Base-by-base conservation (phyloP, 2,888 invertebrate genomes). In the Rotaria socialis region DNA sequence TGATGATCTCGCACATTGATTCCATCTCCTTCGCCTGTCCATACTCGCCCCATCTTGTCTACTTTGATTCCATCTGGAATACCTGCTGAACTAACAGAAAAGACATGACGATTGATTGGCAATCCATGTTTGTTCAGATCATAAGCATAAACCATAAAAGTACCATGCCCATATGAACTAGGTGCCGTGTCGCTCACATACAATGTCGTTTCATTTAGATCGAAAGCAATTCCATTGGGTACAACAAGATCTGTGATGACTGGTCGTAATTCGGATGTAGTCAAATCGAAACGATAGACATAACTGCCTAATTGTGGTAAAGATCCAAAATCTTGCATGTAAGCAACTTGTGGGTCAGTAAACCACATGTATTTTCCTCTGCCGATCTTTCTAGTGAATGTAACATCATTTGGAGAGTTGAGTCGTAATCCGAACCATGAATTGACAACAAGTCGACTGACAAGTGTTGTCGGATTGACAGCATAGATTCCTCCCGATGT, bases 381-480 rank as follows among this genome's bases (percentile, higher is more conserved):
- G 2, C 14, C 19, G 35, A 67, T 35, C 35, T 27, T 27, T 35
- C 35, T 67, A 35, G 35, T 16, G 35, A 67, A 67, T 35, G 67
- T 67, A 5, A 67, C 67, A 41, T 67, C 67, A 67, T 67, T 67
- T 5, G 67, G 67, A 27, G 67, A 67, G 19, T 67, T 67, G 35
- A 67, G 67, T 7, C 67, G 67, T n/a, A 35, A 67, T 16, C 67
- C 67, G 35, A 67, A 67, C 67, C 67, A 67, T 67, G 67, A 67
- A 35, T 67, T 67, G 4, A 67, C 67, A 27, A 67, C 19, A 7
- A 67, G 6, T 67, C 19, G 7, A 67, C 67, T 67, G 5, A 19
- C 14, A 41, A 19, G 35, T 16, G 67, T 67, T 35, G 67, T 67
- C 7, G 67, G 67, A 67, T 67, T 67, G 16, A 67, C 27, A 6